Evolutionary conservation across 2,797 vertebrate species (phyloP).

Genomic region (Ceryle rudis): DNA sequence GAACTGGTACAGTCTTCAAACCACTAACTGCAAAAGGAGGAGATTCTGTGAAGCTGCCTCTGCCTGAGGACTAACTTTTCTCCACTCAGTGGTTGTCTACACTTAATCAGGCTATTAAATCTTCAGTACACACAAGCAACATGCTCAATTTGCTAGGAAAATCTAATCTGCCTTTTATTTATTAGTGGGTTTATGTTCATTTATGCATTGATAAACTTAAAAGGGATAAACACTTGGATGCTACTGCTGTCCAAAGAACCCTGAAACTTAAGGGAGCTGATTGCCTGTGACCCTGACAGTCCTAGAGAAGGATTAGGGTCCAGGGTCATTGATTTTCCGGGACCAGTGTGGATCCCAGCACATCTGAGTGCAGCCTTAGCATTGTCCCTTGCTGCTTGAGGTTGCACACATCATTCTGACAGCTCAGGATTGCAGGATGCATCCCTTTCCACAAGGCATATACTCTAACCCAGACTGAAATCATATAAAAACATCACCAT

Average conservation of each 20-base stretch:
- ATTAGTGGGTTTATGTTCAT: not conserved
- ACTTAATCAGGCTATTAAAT: not conserved
- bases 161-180: slow-evolving; percentile 10
- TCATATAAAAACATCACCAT: accelerated
- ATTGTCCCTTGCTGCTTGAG: not conserved
- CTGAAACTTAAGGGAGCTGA: not conserved
- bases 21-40: not conserved
- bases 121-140: not conserved
- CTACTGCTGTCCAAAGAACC: not conserved
- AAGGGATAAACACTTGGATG: not conserved
- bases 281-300: not conserved
- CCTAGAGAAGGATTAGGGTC: not conserved
- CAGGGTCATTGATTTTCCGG: not conserved
- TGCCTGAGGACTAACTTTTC: not conserved
- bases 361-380: not conserved
- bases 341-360: not conserved
- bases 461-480: not conserved
- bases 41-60: not conserved
- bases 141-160: slow-evolving; percentile 4
- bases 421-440: not conserved
- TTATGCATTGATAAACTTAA: not conserved
- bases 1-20: not conserved
- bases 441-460: accelerated
- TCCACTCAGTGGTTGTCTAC: not conserved
- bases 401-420: not conserved